phyloP scores from a whole-genome alignment of 53 echinoderm and acorn worm genomes.

The Paelopatides confundens region DNA sequence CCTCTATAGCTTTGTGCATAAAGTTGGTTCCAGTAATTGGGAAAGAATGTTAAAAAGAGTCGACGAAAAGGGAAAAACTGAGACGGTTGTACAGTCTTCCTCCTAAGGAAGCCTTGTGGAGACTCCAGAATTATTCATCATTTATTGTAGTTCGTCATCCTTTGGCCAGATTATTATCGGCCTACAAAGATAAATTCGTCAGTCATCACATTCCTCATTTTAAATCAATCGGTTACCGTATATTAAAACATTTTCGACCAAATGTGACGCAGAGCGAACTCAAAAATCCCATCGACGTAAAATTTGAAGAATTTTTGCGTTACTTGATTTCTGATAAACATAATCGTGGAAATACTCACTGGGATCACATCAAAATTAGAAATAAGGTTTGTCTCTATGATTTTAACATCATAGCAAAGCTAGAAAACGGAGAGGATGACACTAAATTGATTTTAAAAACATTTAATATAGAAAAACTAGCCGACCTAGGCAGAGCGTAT shows the following conservation, averaged over 20 bases:
- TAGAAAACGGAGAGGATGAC: slow-evolving; percentile 1
- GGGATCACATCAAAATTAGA: background rate
- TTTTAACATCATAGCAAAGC: background rate
- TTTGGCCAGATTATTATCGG: background rate
- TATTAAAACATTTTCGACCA: background rate
- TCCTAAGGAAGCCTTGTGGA: background rate
- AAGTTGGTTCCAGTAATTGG: slow-evolving; percentile 24
- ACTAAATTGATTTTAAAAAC: slow-evolving; percentile 3
- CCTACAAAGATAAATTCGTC: slow-evolving; percentile 29
- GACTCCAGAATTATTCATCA: background rate
- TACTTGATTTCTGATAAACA: background rate
- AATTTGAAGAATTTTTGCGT: slow-evolving; percentile 1
- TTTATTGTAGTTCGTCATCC: slow-evolving; percentile 17
- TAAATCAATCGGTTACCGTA: background rate
- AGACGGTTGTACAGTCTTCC: background rate
- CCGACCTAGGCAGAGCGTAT: background rate
- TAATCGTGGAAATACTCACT: slow-evolving; percentile 19
- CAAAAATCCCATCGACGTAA: background rate
- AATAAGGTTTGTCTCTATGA: slow-evolving; percentile 10
- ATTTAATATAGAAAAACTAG: background rate
- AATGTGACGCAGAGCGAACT: background rate
- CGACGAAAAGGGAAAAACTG: background rate
- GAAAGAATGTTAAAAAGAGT: background rate
- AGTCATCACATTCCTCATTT: slow-evolving; percentile 21
- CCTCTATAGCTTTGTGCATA: slow-evolving; percentile 31